A percentile compares a stretch with the other conserved stretches of the same genome.
phyloP scores from a whole-genome alignment of 2,888 invertebrate species.

The Dugesia japonica region DNA sequence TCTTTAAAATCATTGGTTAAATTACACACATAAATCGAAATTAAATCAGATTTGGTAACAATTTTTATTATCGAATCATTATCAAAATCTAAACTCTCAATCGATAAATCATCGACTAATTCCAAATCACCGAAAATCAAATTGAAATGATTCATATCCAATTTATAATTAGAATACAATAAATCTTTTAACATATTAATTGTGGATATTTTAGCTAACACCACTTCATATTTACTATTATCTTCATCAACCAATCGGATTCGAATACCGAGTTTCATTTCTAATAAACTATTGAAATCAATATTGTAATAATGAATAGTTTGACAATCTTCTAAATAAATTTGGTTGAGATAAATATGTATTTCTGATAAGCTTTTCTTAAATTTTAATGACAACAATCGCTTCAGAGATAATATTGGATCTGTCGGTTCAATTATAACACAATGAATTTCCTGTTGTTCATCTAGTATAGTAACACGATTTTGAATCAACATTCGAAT shows the following conservation, averaged over 20 bases:
- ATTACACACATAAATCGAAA: constrained; percentile 1
- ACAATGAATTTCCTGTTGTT: background rate
- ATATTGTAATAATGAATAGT: background rate
- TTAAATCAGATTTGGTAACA: background rate
- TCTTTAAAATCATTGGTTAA: background rate
- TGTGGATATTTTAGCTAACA: background rate
- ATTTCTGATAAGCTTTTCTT: background rate
- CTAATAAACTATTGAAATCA: background rate
- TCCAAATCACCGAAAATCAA: background rate
- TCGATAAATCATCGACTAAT: background rate
- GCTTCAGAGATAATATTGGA: background rate
- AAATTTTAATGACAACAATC: background rate
- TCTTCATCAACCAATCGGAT: background rate
- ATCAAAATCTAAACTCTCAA: background rate
- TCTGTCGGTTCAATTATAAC: background rate
- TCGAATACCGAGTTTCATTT: background rate
- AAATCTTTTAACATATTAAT: background rate
- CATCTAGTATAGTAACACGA: background rate
- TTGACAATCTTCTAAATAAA: background rate
- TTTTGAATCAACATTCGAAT: background rate
- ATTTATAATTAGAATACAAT: background rate
- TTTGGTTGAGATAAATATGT: background rate
- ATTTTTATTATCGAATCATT: background rate
- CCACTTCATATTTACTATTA: background rate
- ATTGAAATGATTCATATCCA: background rate